Base-by-base conservation (phyloP, 2,797 vertebrate genomes). In the Philypnodon macrostomus region DNA sequence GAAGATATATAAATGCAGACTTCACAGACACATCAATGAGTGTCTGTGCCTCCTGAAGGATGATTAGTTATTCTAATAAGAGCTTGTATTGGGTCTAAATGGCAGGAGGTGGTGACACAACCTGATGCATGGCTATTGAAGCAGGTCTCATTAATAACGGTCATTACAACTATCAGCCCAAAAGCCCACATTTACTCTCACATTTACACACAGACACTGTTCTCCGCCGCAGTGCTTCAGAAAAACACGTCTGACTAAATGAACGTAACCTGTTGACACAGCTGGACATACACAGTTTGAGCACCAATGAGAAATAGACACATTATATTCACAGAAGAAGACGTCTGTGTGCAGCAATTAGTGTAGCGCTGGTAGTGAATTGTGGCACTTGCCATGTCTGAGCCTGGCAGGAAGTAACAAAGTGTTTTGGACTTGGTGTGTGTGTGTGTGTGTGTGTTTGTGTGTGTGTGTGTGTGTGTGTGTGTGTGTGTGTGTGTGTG, bases 191-290 rank as follows among this genome's bases (percentile, higher is more conserved):
- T 67, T 58, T 42, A 60, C 47, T 60, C 47, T 65, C 26, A 63
- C 42, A 2, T 31, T 24, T 46, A 56, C 55, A 58, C 49, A 65
- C 57, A 47, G 42, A 35, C 56, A 16, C 19, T 60, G 52, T 68
- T 39, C 45, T 37, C 37, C 33, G 30, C 34, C 3, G 19, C 37
- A 39, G 41, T 44, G 53, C 60, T n/a, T n/a, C n/a, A 68, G 61
- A 63, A 42, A 21, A 55, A 64, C n/a, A 7, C 12, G 37, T 27
- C 19, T 39, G 52, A 44, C 50, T 60, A 51, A 65, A 67, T 79
- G 49, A 69, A 56, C 51, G 70, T 61, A 61, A 79, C 73, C 70
- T 82, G 78, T 80, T 80, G 75, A 81, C 76, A 77, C 76, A 81
- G 77, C 74, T 81, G 76, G 58, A 54, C 5, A 16, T n/a, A n/a